Evolutionary conservation across 1,140 invertebrate species (phyloP), one percentile per base, ranked within the genome.

Genomic region (Melanaphis sacchari): DNA sequence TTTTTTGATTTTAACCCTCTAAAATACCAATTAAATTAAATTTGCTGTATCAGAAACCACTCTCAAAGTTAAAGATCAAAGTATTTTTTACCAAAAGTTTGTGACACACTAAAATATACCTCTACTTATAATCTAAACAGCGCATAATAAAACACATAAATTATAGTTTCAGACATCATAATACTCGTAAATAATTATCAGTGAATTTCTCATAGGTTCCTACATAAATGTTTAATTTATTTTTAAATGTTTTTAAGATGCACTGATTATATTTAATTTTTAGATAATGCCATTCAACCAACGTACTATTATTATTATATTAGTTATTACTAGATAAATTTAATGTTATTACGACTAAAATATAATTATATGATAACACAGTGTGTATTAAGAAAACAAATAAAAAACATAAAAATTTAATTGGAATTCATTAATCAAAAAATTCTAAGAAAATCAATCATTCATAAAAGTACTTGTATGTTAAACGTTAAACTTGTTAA

Each of bases 351-450:
- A 76, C 11, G 59, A 31, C 59, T 76, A 76, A 76, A 76, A 76
- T n/a, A 76, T 76, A n/a, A 76, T 76, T 76, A 76, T 76, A 76
- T n/a, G 59, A 76, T 76, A 76, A n/a, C 59, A 76, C 36, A 0
- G 59, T 66, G 26, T n/a, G 59, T 76, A 15, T 49, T 18, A 66
- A 2, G 31, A 66, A 66, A 15, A 15, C 15, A 66, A 76, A 76
- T 76, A 76, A 76, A 59, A 76, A 76, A 76, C 59, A 76, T 76
- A 76, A 76, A 76, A 76, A n/a, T 76, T 76, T 76, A 76, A 76
- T 76, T 76, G 11, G 59, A 76, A 76, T 31, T 31, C 26, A 66
- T 76, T 76, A 76, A 76, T 31, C 59, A 76, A 76, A 31, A 76
- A n/a, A 76, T 76, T 76, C 59, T n/a, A 76, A n/a, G 59, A 76